Evolutionary conservation across 2,797 vertebrate species (phyloP), one percentile per base, ranked within the genome.

Genomic region (Choloepus didactylus): DNA sequence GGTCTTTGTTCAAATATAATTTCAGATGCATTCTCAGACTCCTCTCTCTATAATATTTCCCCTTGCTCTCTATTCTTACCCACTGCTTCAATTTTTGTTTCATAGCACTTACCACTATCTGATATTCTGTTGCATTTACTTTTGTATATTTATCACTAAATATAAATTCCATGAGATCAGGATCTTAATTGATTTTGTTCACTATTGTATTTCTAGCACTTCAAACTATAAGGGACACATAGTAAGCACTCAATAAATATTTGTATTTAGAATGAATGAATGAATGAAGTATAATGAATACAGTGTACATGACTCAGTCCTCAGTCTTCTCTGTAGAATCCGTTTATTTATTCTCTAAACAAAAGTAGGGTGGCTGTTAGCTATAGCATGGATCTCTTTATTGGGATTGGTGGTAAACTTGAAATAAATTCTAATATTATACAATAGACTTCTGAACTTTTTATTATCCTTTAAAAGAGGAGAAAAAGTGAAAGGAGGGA

Each of bases 91-190:
- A 35, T 35, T 41, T 49, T 82, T 75, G 29, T 77, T 91, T 80
- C 77, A 59, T 64, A 67, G 56, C 19, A 38, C 4, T 70, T 70
- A 56, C 62, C 9, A 84, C 23, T 51, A 70, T 5, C 18, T 51
- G 14, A 66, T 83, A 35, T 1, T 73, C 44, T 91, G 2, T 77
- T 92, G 19, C 69, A 29, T 80, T 56, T 83, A 38, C 86, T 49
- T 89, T 82, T 94, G 46, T 56, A 49, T 12, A 81, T 92, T 91
- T 95, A 19, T 92, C 21, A 67, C 29, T 87, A 80, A 80, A 56
- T 80, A 31, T 6, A 90, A 95, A 21, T 38, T 85, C 16, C 12
- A 9, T 35, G 51, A 82, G 8, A 70, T 7, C 25, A 85, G 21
- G 18, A 6, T 41, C 10, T 87, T 72, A 41, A 21, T 80, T 90